Conservation (phyloP, 1,140 invertebrate genomes). For the Bombus difficillimus region DNA sequence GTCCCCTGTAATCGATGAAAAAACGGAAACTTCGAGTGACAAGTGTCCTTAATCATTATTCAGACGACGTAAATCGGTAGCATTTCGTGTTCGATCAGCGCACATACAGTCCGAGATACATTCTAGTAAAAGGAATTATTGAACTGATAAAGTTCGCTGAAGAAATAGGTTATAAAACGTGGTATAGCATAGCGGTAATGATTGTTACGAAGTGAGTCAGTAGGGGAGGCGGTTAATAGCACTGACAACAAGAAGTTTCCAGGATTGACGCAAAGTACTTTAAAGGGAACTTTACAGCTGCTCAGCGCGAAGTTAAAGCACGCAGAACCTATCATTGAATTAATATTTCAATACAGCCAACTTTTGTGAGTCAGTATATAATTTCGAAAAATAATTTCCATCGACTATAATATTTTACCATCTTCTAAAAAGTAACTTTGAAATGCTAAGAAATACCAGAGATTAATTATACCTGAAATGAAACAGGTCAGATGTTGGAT, state of each 20-base stretch:
- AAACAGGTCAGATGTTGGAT: neutral
- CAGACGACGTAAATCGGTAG: neutral
- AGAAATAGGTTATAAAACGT: constrained; percentile 13
- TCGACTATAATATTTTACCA: too few species aligned
- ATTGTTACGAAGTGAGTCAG: constrained; percentile 3
- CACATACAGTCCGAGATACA: neutral
- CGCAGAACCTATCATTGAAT: neutral
- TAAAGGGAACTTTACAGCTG: constrained; percentile 20
- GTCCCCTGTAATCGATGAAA: neutral
- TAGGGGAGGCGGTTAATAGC: constrained; percentile 16
- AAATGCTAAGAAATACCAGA: neutral
- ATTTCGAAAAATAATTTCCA: neutral
- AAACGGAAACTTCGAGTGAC: neutral
- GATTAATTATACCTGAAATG: neutral
- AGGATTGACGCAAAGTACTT: neutral
- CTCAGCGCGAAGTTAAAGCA: neutral
- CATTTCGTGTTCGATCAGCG: neutral
- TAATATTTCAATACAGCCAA: neutral
- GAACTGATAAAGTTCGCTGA: constrained; percentile 16
- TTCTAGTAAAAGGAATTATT: constrained; percentile 21
- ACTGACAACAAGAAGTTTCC: constrained; percentile 21
- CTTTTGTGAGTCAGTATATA: neutral
- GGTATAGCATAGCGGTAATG: constrained; percentile 12
- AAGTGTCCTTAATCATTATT: neutral
- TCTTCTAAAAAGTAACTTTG: too few species aligned